Percentiles rank a stretch among this genome's conserved stretches.
phyloP scores from a whole-genome alignment of 2,113 vertebrate species.

The Leptodactylus fuscus region DNA sequence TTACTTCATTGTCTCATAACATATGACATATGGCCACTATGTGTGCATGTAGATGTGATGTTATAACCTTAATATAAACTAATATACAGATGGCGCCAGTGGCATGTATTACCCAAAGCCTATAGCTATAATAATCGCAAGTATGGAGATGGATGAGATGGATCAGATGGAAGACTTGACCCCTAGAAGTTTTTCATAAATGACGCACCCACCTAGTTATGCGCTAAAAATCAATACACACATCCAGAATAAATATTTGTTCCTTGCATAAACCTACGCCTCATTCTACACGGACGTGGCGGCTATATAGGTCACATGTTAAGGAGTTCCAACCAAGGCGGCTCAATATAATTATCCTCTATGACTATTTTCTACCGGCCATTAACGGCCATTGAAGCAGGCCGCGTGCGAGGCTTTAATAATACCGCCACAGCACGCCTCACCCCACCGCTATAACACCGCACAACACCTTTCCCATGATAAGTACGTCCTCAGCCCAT shows the following conservation, averaged over 20 bases:
- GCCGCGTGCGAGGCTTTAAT: background rate
- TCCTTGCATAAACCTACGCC: background rate
- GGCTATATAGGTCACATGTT: background rate
- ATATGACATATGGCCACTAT: background rate
- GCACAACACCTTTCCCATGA: background rate
- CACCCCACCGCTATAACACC: no score
- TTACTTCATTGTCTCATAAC: background rate
- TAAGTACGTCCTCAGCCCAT: background rate
- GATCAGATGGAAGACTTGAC: background rate
- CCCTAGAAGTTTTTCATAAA: background rate
- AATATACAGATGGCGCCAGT: no score
- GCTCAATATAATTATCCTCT: background rate
- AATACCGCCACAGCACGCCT: background rate
- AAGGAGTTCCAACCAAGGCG: background rate
- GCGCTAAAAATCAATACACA: background rate
- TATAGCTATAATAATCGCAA: background rate
- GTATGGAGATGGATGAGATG: background rate
- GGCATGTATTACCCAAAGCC: no score
- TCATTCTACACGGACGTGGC: background rate
- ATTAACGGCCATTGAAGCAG: slow-evolving; percentile 21
- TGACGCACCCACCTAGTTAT: no score
- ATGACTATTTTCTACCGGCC: background rate
- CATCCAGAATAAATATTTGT: background rate
- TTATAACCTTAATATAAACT: no score
- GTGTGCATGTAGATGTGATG: no score